phyloP scores from a whole-genome alignment of 2,888 invertebrate genomes.

The Acronicta psi region DNA sequence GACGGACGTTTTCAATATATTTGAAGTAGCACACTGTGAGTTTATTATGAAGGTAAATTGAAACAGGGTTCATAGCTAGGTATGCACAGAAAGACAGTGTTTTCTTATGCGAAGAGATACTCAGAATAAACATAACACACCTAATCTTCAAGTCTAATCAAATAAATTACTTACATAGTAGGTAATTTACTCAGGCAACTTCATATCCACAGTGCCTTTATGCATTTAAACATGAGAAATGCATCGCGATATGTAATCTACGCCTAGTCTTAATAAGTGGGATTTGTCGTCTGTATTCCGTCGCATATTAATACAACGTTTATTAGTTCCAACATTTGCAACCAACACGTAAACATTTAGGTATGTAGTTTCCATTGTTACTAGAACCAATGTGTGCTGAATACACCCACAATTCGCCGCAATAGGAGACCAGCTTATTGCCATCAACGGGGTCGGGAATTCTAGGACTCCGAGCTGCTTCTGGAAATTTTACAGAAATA shows the following conservation, averaged over 20 bases:
- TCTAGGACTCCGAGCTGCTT: too few species aligned
- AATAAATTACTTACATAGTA: constrained; percentile 5
- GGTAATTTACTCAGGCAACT: constrained; percentile 10
- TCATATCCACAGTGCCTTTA: constrained; percentile 5
- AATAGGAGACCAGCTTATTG: too few species aligned
- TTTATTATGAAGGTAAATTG: not conserved
- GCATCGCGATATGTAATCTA: constrained; percentile 9
- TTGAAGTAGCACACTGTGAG: not conserved
- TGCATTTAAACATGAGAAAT: constrained; percentile 21
- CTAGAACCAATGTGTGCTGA: not conserved
- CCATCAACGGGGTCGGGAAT: too few species aligned
- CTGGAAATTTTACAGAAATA: too few species aligned
- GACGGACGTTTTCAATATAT: not conserved
- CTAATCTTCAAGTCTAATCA: not conserved
- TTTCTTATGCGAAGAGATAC: constrained; percentile 1
- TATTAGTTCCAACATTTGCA: constrained; percentile 1
- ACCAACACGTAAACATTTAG: not conserved
- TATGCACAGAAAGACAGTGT: not conserved
- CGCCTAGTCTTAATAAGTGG: constrained; percentile 13
- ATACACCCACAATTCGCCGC: not conserved
- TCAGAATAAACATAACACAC: not conserved
- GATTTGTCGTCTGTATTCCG: constrained; percentile 12
- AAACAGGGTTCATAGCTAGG: not conserved
- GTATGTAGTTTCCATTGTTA: constrained; percentile 1
- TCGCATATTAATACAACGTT: constrained; percentile 12